phyloP scores from a whole-genome alignment of 2,797 vertebrate species.

The Ctenosaura bakeri region DNA sequence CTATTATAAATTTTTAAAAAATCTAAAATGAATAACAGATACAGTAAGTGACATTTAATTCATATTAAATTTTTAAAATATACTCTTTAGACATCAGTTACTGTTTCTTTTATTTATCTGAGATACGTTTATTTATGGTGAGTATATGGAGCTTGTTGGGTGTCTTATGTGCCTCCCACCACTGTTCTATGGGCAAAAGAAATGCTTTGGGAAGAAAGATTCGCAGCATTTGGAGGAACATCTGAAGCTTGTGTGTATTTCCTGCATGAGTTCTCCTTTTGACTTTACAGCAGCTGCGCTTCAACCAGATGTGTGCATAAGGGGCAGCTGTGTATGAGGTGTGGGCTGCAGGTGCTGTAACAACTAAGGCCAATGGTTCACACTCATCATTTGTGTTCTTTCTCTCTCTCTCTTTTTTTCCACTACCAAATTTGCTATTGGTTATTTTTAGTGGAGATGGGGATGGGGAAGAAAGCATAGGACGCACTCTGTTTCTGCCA shows the following conservation, averaged over 20 bases:
- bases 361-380: neutral
- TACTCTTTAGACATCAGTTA: no score
- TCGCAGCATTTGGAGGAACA: neutral
- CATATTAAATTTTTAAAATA: no score
- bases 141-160: no score
- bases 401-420: neutral
- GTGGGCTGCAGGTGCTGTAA: neutral
- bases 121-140: no score
- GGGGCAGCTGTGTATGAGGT: no score
- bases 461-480: neutral
- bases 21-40: no score
- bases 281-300: neutral
- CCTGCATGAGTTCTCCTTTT: neutral
- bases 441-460: constrained; percentile 2
- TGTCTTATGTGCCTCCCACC: neutral
- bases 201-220: neutral
- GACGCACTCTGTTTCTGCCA: neutral
- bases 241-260: neutral
- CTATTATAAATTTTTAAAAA: no score
- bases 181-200: neutral
- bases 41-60: no score
- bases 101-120: no score
- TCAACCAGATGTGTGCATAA: neutral
- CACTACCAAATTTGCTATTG: neutral
- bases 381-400: no score